phyloP scores from a whole-genome alignment of 2,113 vertebrate genomes.

The Leucopsar rothschildi region DNA sequence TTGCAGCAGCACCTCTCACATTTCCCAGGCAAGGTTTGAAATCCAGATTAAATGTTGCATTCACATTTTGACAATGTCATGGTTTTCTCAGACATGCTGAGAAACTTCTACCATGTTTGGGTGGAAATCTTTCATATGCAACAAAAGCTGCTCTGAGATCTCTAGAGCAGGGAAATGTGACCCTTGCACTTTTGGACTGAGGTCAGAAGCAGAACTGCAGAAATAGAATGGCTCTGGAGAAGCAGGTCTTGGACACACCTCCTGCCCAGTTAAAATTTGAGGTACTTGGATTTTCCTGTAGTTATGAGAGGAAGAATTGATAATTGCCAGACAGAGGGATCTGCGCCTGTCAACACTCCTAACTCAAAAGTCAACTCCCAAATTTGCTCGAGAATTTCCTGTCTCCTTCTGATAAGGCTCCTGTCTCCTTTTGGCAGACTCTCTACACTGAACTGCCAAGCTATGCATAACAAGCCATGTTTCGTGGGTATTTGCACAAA shows the following conservation, averaged over 20 bases:
- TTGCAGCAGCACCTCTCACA: background rate
- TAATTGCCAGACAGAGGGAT: conserved; percentile 37
- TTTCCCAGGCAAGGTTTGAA: background rate
- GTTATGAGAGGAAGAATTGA: background rate
- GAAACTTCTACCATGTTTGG: background rate
- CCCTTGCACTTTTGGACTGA: background rate
- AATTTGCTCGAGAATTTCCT: conserved; percentile 53
- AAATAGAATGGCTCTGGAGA: background rate
- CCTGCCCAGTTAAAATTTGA: background rate
- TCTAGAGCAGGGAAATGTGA: background rate
- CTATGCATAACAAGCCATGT: background rate
- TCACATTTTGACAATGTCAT: background rate
- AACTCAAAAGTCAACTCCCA: conserved; percentile 24
- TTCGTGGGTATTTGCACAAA: background rate
- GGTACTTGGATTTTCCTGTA: background rate
- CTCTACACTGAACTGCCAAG: background rate
- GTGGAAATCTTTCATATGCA: background rate
- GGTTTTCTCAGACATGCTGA: background rate
- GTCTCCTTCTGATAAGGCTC: conserved; percentile 39
- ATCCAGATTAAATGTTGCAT: background rate
- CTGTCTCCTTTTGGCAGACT: conserved; percentile 32
- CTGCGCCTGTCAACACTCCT: conserved; percentile 44
- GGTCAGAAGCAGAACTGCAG: background rate
- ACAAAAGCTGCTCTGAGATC: background rate
- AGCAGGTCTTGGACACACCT: background rate